Evolutionary conservation across 2,797 vertebrate species (phyloP).

Genomic region (Falco cherrug): DNA sequence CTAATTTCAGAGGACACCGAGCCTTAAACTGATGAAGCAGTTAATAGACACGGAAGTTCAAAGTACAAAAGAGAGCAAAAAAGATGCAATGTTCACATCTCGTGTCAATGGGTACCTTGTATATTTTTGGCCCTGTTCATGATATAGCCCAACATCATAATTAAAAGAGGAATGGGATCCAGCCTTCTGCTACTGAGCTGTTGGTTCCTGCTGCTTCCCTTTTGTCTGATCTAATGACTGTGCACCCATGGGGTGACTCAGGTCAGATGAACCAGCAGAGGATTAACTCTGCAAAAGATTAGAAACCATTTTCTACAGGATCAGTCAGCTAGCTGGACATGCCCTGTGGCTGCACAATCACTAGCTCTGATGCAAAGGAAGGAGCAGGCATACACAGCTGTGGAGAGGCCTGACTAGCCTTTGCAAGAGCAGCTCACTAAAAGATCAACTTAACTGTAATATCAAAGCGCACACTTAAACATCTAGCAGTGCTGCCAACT

Average conservation of each 20-base stretch:
- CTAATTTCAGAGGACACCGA: neutral
- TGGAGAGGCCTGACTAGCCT: neutral
- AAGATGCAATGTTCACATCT: neutral
- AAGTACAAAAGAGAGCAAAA: neutral
- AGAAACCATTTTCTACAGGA: neutral
- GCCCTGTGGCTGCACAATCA: neutral
- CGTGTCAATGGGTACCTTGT: neutral
- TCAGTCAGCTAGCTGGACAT: neutral
- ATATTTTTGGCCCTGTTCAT: neutral
- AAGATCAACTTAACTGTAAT: neutral
- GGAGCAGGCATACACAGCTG: neutral
- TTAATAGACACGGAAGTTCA: neutral
- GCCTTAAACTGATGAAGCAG: neutral
- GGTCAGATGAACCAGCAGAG: conserved; percentile 2
- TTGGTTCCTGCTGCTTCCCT: neutral
- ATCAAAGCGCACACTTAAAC: conserved; percentile 23
- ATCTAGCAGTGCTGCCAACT: neutral
- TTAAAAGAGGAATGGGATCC: neutral
- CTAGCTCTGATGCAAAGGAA: neutral
- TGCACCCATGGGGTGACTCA: neutral
- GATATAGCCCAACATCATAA: neutral
- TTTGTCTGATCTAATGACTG: neutral
- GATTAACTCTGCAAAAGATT: neutral
- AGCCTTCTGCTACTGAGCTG: neutral
- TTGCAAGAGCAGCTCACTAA: neutral